A percentile compares a stretch with the other conserved stretches of the same genome.
phyloP scores from a whole-genome alignment of 2,888 invertebrate genomes.

The Phragmatobia fuliginosa region DNA sequence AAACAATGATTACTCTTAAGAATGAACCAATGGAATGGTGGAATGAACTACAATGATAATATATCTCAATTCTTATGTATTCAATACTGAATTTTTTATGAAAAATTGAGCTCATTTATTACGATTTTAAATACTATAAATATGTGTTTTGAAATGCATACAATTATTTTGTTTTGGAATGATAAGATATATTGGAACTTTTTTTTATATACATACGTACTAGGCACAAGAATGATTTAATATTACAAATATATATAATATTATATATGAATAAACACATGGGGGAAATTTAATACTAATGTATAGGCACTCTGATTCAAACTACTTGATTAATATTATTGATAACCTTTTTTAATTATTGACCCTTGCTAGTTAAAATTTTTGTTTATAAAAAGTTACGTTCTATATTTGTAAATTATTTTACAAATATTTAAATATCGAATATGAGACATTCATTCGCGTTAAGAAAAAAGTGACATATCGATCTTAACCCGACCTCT shows the following conservation, averaged over 20 bases:
- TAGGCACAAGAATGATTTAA: constrained; percentile 47
- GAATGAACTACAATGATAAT: constrained; percentile 2
- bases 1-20: constrained; percentile 16
- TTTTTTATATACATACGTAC: constrained; percentile 43
- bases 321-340: background rate
- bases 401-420: background rate
- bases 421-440: background rate
- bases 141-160: constrained; percentile 19
- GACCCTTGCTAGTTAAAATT: background rate
- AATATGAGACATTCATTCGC: background rate
- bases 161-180: constrained; percentile 33
- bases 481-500: background rate
- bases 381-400: background rate
- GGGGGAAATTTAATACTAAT: background rate
- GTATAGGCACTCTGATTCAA: background rate
- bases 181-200: constrained; percentile 29
- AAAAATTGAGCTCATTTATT: constrained; percentile 44
- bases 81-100: constrained; percentile 29
- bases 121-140: constrained; percentile 16
- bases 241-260: constrained; percentile 20
- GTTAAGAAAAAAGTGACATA: background rate
- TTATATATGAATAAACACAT: too few species aligned
- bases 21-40: constrained; percentile 1
- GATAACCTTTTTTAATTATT: background rate
- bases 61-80: background rate